Percentiles rank a stretch among this genome's conserved stretches.
Evolutionary conservation across 2,888 invertebrate genomes (phyloP).

Genomic region (Nysson spinosus): DNA sequence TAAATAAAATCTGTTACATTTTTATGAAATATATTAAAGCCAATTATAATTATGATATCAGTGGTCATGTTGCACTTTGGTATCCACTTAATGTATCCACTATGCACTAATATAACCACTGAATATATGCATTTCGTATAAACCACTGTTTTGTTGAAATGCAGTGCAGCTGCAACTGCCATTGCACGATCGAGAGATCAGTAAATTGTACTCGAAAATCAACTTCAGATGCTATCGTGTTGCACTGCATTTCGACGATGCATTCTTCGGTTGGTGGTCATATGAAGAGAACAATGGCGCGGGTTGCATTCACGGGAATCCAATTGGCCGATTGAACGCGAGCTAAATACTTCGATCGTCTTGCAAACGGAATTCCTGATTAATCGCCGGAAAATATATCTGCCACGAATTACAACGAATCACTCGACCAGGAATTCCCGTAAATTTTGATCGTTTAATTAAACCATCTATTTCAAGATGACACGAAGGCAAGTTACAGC

Average conservation of each 20-base stretch:
- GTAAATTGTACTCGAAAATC: neutral
- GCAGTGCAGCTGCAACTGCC: too few species aligned
- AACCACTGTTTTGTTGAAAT: too few species aligned
- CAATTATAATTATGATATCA: too few species aligned
- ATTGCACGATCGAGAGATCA: too few species aligned
- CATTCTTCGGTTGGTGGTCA: neutral
- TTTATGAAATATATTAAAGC: too few species aligned
- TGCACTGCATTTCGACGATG: neutral
- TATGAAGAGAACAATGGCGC: conserved; percentile 17
- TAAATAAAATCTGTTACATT: too few species aligned
- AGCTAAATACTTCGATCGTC: neutral
- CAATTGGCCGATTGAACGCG: conserved; percentile 1
- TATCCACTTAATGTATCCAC: too few species aligned
- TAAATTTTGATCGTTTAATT: neutral
- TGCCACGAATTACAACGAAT: neutral
- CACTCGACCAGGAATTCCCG: conserved; percentile 1
- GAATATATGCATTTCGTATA: too few species aligned
- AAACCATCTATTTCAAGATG: neutral
- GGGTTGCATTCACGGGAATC: conserved; percentile 16
- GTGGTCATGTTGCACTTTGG: too few species aligned
- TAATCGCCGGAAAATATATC: neutral
- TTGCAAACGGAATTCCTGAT: neutral
- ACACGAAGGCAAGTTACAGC: neutral
- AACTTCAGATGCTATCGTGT: neutral
- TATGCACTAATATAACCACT: too few species aligned